Conservation (phyloP, 2,888 invertebrate genomes). For the Lepetodrilus schrolli region DNA sequence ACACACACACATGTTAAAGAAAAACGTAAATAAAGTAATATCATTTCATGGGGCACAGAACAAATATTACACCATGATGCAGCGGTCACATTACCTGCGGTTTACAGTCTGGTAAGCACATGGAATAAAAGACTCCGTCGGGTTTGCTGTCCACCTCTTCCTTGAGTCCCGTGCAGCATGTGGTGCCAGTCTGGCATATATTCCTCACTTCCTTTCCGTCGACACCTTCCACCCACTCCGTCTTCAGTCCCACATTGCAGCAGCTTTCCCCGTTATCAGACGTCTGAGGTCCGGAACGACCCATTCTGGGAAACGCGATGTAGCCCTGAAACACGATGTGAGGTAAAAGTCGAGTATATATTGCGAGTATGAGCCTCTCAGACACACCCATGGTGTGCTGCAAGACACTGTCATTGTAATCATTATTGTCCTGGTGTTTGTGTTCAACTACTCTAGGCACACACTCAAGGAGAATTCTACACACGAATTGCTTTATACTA, state of each 20-base stretch:
- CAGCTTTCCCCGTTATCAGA: slow-evolving; percentile 26
- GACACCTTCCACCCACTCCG: slow-evolving; percentile 35
- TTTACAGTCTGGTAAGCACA: slow-evolving; percentile 38
- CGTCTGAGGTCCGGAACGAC: slow-evolving; percentile 34
- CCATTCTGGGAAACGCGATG: slow-evolving; percentile 42
- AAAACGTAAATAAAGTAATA: too few species aligned
- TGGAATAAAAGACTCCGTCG: slow-evolving; percentile 38
- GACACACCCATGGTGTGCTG: not conserved
- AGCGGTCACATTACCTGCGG: slow-evolving; percentile 10
- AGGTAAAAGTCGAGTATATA: not conserved
- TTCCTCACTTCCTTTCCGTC: slow-evolving; percentile 36
- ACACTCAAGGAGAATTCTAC: too few species aligned
- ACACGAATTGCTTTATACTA: too few species aligned
- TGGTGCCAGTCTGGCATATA: slow-evolving; percentile 33
- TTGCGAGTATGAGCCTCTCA: not conserved
- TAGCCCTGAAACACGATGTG: slow-evolving; percentile 37
- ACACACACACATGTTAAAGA: too few species aligned
- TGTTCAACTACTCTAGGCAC: too few species aligned
- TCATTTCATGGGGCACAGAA: too few species aligned
- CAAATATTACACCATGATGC: too few species aligned
- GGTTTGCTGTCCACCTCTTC: slow-evolving; percentile 37
- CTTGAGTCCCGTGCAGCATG: slow-evolving; percentile 34
- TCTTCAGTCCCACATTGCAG: slow-evolving; percentile 42
- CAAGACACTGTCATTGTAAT: too few species aligned
- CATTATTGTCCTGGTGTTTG: too few species aligned